These are phyloP conservation scores for Itoplectis maculator DNA, from an alignment of 2,888 invertebrate species.

Conservation along the genomic window DNA sequence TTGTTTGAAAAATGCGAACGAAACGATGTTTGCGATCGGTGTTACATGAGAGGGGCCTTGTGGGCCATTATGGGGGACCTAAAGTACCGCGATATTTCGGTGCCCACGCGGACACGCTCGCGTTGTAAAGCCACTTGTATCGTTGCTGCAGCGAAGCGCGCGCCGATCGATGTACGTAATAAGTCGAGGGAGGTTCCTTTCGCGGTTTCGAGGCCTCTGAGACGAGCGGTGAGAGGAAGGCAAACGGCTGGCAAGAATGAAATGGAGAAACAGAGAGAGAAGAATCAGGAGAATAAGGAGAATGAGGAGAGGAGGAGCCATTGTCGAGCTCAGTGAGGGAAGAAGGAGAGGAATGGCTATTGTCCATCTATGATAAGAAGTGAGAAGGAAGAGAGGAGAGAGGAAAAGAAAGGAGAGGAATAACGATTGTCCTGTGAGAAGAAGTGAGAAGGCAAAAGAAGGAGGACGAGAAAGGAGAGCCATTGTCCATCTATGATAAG, in stretches of 20 bases:
- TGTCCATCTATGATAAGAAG: constrained; percentile 34
- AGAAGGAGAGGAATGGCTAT: not conserved
- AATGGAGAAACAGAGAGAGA: not conserved
- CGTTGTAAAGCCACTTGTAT: constrained; percentile 37
- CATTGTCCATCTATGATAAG: constrained; percentile 24
- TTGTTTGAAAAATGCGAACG: constrained; percentile 23
- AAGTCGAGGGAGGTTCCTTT: constrained; percentile 50
- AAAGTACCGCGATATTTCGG: constrained; percentile 48
- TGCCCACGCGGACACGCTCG: constrained; percentile 13
- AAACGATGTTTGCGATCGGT: constrained; percentile 37
- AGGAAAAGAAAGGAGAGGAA: not conserved
- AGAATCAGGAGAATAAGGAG: constrained; percentile 44
- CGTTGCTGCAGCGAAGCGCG: constrained; percentile 36
- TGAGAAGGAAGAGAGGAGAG: constrained; percentile 33
- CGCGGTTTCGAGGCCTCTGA: constrained; percentile 26
- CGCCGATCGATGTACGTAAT: constrained; percentile 52
- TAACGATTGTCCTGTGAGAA: not conserved
- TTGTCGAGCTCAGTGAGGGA: not conserved
- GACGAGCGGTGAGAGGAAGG: not conserved
- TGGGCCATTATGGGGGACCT: constrained; percentile 9
- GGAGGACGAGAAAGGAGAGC: not conserved
- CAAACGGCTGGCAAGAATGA: not conserved
- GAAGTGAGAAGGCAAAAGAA: constrained; percentile 1
- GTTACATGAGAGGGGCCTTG: constrained; percentile 1
- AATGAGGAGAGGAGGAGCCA: constrained; percentile 13